Percentiles rank a stretch among this genome's conserved stretches.
phyloP scores from a whole-genome alignment of 2,113 vertebrate genomes.

The Gracilinanus agilis region DNA sequence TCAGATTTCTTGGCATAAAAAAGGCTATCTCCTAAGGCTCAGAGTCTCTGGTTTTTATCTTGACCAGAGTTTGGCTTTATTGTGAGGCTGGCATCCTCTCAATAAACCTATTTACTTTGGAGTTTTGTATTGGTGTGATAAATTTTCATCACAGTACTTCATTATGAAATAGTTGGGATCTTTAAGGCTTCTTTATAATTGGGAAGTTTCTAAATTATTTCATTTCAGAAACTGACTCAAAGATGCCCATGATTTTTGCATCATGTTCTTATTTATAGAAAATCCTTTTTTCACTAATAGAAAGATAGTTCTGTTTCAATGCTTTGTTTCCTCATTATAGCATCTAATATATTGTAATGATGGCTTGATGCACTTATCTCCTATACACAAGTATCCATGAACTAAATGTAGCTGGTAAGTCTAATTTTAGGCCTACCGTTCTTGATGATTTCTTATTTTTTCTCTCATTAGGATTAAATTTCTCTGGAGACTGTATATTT shows the following conservation, averaged over 20 bases:
- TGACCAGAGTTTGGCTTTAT: too few species aligned
- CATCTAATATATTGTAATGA: slow-evolving; percentile 18
- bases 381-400: slow-evolving; percentile 12
- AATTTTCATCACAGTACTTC: slow-evolving; percentile 7
- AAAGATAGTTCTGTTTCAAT: slow-evolving; percentile 14
- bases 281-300: slow-evolving; percentile 40
- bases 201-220: slow-evolving; percentile 17
- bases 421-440: slow-evolving; percentile 34
- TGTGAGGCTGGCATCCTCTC: too few species aligned
- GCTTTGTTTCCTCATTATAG: fast-evolving
- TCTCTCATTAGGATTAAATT: neutral
- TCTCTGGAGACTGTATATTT: too few species aligned
- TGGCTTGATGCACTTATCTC: slow-evolving; percentile 37
- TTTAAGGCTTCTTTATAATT: slow-evolving; percentile 56
- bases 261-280: slow-evolving; percentile 25
- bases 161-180: slow-evolving; percentile 2
- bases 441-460: slow-evolving; percentile 48
- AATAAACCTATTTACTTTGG: too few species aligned
- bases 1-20: too few species aligned
- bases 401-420: slow-evolving; percentile 39
- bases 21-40: too few species aligned
- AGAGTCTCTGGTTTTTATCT: too few species aligned
- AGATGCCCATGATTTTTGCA: neutral
- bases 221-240: slow-evolving; percentile 11
- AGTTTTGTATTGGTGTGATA: too few species aligned